Conservation (phyloP, 2,113 vertebrate species). For the Cephalopterus ornatus region DNA sequence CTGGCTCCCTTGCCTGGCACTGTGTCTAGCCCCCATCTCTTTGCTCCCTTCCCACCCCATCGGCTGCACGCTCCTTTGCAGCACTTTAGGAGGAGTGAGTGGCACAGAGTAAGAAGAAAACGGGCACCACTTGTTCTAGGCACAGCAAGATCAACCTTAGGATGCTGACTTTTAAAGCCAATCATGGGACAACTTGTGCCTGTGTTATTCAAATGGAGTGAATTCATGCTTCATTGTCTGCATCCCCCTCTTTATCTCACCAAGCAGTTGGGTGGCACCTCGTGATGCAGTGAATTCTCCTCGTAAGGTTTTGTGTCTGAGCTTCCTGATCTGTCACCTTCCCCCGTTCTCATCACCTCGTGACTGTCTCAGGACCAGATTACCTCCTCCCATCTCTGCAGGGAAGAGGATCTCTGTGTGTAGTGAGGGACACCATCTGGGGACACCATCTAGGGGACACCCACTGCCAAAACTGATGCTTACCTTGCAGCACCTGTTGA, state of each 20-base stretch:
- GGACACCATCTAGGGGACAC: background rate
- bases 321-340: background rate
- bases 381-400: background rate
- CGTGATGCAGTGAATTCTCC: background rate
- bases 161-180: background rate
- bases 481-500: background rate
- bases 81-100: background rate
- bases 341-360: background rate
- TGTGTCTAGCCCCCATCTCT: background rate
- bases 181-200: background rate
- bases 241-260: background rate
- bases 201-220: rapidly evolving
- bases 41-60: background rate
- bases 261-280: background rate
- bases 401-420: background rate
- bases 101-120: background rate
- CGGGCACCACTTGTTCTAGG: background rate
- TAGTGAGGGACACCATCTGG: background rate
- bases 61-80: background rate
- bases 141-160: background rate
- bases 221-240: background rate
- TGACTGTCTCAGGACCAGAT: background rate
- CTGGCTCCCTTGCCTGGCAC: background rate
- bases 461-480: rapidly evolving
- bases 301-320: background rate